These are phyloP conservation scores for Acomys russatus DNA, from an alignment of 2,797 vertebrate genomes.

Conservation along the genomic window DNA sequence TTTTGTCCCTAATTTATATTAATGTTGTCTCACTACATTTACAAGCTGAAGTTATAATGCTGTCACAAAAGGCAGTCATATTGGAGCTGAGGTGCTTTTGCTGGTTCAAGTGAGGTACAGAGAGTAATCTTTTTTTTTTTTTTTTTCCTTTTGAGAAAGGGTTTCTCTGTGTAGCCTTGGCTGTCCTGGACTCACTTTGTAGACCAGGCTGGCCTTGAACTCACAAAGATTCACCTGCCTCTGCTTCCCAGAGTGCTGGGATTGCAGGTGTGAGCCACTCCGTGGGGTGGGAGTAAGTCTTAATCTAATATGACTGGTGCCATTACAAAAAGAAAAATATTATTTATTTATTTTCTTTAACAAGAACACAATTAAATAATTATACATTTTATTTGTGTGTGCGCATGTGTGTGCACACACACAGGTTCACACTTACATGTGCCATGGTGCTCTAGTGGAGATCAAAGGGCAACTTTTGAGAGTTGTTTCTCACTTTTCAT, in stretches of 20 bases:
- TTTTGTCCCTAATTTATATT: neutral
- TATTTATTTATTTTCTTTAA: neutral
- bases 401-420: fast-evolving
- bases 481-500: neutral
- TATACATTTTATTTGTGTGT: neutral
- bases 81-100: neutral
- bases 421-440: neutral
- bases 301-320: neutral
- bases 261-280: no score
- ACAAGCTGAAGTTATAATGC: neutral
- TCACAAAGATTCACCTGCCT: no score
- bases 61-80: neutral
- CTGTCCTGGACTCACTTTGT: no score
- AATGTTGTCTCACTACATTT: neutral
- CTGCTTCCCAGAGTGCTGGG: no score
- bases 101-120: neutral
- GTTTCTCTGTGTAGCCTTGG: no score
- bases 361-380: neutral
- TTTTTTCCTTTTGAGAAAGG: no score
- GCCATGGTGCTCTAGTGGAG: neutral
- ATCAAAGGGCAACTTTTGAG: neutral
- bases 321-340: neutral
- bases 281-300: no score
- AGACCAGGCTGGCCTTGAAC: no score
- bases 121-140: neutral